These are phyloP conservation scores for Diglossa cyanea DNA, from an alignment of 2,797 vertebrate genomes.

Conservation along the genomic window DNA sequence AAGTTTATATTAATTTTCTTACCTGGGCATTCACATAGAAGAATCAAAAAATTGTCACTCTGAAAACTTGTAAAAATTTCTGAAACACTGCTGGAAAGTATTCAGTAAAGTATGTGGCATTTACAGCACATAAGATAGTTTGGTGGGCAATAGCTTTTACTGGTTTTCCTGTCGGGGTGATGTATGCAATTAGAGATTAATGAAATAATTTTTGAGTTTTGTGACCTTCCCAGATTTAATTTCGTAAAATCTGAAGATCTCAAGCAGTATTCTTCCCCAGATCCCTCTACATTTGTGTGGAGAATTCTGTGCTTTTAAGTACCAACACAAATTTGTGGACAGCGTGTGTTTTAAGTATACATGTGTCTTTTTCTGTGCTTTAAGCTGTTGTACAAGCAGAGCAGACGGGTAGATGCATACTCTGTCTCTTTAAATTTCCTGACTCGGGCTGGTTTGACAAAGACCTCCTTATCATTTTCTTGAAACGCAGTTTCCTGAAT, in stretches of 20 bases:
- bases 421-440: constrained; percentile 63
- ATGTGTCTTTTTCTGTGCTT: background rate
- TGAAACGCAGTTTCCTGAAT: constrained; percentile 65
- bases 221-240: background rate
- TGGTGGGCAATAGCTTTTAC: background rate
- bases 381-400: background rate
- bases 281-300: background rate
- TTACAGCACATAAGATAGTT: background rate
- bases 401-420: background rate
- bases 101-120: background rate
- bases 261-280: background rate
- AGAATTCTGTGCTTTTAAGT: background rate
- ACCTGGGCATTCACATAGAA: background rate
- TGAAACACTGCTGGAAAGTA: background rate
- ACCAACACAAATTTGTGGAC: background rate
- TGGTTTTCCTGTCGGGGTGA: background rate
- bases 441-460: constrained; percentile 32
- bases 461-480: constrained; percentile 65
- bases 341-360: fast-evolving
- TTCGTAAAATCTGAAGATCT: background rate
- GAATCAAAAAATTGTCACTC: background rate
- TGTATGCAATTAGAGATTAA: background rate
- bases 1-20: background rate
- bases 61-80: background rate
- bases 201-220: background rate